Evolutionary conservation across 2,797 vertebrate species (phyloP), one percentile per base, ranked within the genome.

Genomic region (Serranus cabrilla): DNA sequence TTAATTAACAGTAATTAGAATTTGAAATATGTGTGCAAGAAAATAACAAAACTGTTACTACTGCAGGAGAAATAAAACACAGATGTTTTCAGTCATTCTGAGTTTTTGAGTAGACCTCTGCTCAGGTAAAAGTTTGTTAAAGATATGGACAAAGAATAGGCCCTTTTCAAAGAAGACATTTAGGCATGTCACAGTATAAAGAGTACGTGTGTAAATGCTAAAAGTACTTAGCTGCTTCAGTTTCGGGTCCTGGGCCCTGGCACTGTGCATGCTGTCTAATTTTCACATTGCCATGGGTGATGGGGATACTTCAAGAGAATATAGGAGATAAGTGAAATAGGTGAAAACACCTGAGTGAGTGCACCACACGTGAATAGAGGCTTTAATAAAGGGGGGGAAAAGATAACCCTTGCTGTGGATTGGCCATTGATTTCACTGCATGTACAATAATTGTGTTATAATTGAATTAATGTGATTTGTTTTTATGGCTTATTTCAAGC

Each of bases 1-100:
- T 76, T 12, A 76, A 70, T 70, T 67, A 72, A 70, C 34, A 17
- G 14, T 69, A 43, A 45, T 57, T n/a, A 1, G 2, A 10, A 39
- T 49, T 46, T 61, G 11, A 64, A 47, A 27, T 21, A 57, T 60
- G 72, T 57, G 16, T 45, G 46, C 17, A 17, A 23, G 5, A 61
- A 65, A 50, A 43, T 1, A 14, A 63, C 56, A 7, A 39, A 57
- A 46, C 0, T 51, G 31, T 56, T 17, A 46, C 25, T n/a, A 27
- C 4, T 55, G 18, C 13, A 42, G 25, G n/a, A 51, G 20, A 46
- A 55, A 2, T 50, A 56, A 51, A 37, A 9, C 3, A n/a, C 8
- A 1, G 31, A 20, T 14, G n/a, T 69, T 13, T 68, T 51, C 39
- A 37, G 3, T 61, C 31, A 43, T 43, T 78, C 12, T 58, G 7